Base-by-base conservation (phyloP, 2,888 invertebrate species). In the Drosophila mimetica region DNA sequence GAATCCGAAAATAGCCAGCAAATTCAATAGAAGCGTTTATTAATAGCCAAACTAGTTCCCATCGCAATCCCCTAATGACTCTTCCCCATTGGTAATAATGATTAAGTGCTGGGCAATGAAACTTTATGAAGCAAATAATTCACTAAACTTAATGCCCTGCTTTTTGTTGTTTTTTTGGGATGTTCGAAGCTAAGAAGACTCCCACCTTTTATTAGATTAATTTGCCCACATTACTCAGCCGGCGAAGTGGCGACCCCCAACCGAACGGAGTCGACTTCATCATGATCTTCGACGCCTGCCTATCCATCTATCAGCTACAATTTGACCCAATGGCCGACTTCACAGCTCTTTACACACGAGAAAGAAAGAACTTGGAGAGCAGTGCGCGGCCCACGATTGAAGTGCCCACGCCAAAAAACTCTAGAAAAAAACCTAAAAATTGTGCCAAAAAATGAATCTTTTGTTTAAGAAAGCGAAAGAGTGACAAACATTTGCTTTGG, bases 271-370 rank as follows among this genome's bases (percentile, higher is more conserved):
- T 57, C 63, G 50, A 69, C 51, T 51, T 52, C 48, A 59, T 39
- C 37, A 67, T 54, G 48, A 58, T 67, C 80, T 76, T 81, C 80
- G 84, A 73, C 81, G 74, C 81, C 86, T 71, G 58, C 65, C 64
- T 74, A 65, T 58, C 67, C 77, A 87, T 83, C 82, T 87, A 85
- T 87, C 85, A 81, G 77, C 75, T 50, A 79, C 73, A 79, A 73
- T 82, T 85, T 84, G 83, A 84, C 83, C 83, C 74, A 84, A 73
- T 84, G 88, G 88, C 83, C 88, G 88, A 84, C 88, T 84, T 87
- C 83, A 82, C 79, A 87, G 79, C 79, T 84, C 74, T 81, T 84
- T 61, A 71, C 74, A 75, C 55, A 74, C 69, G 22, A 58, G 39
- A 52, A 28, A 30, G 61, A 59, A 75, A 71, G 51, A 76, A 61